These are phyloP conservation scores for Acrocera orbiculus DNA, from an alignment of 2,888 invertebrate genomes.

Conservation along the genomic window DNA sequence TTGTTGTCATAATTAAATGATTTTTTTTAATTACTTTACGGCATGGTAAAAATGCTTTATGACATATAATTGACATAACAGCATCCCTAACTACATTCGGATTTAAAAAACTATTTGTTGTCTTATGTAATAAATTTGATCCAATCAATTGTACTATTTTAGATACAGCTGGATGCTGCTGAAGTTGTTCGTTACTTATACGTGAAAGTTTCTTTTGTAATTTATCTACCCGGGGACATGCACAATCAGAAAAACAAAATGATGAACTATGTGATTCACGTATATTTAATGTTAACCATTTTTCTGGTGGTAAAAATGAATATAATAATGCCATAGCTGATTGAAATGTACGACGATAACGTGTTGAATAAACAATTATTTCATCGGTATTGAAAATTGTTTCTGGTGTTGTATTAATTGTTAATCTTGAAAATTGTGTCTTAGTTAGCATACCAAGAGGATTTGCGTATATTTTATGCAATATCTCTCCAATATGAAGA, in stretches of 20 bases:
- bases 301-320: slow-evolving; percentile 48
- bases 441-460: slow-evolving; percentile 24
- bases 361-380: slow-evolving; percentile 57
- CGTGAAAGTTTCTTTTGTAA: slow-evolving; percentile 29
- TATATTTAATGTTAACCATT: slow-evolving; percentile 46
- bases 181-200: slow-evolving; percentile 45
- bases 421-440: slow-evolving; percentile 15
- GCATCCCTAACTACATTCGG: slow-evolving; percentile 54
- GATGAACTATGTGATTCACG: slow-evolving; percentile 63
- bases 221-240: slow-evolving; percentile 42
- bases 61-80: slow-evolving; percentile 68
- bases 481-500: slow-evolving; percentile 53
- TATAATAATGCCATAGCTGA: slow-evolving; percentile 67
- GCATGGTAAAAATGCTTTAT: slow-evolving; percentile 65
- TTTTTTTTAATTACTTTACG: slow-evolving; percentile 15
- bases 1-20: slow-evolving; percentile 8
- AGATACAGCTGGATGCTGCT: slow-evolving; percentile 56
- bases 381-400: slow-evolving; percentile 35
- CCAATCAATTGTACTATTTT: slow-evolving; percentile 47
- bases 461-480: slow-evolving; percentile 40
- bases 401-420: slow-evolving; percentile 23
- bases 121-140: slow-evolving; percentile 48
- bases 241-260: slow-evolving; percentile 75
- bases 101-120: slow-evolving; percentile 38
- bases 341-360: slow-evolving; percentile 78